Conservation (phyloP, 2,113 vertebrate genomes). For the Xenopus tropicalis region DNA sequence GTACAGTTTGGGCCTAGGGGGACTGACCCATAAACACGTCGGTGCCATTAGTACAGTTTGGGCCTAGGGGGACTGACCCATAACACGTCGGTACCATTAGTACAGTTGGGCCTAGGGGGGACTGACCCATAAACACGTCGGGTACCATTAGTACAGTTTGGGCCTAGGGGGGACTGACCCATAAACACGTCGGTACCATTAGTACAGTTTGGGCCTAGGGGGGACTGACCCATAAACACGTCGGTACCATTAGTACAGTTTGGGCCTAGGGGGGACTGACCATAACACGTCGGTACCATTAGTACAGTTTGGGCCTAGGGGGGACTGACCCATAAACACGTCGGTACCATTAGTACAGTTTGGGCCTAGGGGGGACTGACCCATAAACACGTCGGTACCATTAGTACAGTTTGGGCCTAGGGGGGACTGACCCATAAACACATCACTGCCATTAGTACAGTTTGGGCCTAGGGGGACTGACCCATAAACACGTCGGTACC, state of each 20-base stretch:
- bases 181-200: not conserved
- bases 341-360: not conserved
- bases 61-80: not conserved
- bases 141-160: not conserved
- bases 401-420: not conserved
- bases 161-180: not conserved
- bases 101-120: not conserved
- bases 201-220: not conserved
- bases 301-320: not conserved
- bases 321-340: not conserved
- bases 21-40: not conserved
- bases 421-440: not conserved
- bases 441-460: not conserved
- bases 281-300: not conserved
- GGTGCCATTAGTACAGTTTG: not conserved
- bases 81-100: not conserved
- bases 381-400: not conserved
- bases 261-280: not conserved
- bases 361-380: not conserved
- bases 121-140: not conserved
- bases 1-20: not conserved
- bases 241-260: not conserved
- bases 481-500: not conserved
- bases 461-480: not conserved
- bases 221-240: not conserved